Conservation (phyloP, 2,888 invertebrate genomes). For the Heliconius charithonia region DNA sequence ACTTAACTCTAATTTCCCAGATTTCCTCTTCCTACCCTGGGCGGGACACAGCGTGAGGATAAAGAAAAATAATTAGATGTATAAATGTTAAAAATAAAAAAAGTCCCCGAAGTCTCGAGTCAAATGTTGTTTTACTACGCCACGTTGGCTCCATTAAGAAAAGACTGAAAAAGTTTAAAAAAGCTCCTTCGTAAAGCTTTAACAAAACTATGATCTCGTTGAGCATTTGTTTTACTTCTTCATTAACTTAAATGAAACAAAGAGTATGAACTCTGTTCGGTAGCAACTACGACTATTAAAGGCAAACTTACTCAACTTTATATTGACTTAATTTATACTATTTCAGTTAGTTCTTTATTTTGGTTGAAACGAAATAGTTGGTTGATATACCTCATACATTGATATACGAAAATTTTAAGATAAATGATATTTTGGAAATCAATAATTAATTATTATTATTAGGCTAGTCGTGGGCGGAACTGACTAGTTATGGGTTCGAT, state of each 20-base stretch:
- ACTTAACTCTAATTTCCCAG: no score
- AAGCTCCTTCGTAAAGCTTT: constrained; percentile 8
- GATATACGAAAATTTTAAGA: neutral
- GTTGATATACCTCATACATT: neutral
- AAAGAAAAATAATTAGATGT: no score
- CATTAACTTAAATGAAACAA: constrained; percentile 27
- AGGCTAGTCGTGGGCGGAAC: no score
- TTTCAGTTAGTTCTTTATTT: neutral
- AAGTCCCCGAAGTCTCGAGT: no score
- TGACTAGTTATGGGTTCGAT: no score
- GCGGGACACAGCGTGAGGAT: no score
- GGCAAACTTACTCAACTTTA: constrained; percentile 39
- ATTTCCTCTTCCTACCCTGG: no score
- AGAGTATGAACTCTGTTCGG: constrained; percentile 18
- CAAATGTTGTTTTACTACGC: neutral
- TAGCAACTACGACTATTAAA: constrained; percentile 26
- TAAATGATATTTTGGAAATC: no score
- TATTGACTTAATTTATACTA: constrained; percentile 37
- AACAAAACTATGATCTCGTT: neutral
- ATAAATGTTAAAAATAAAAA: no score
- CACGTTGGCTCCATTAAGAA: neutral
- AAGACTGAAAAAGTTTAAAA: neutral
- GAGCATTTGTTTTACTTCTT: constrained; percentile 17
- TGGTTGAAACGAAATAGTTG: neutral
- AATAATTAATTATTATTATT: no score